Conservation (phyloP, 2,113 vertebrate species). For the Mormyrus lacerda region DNA sequence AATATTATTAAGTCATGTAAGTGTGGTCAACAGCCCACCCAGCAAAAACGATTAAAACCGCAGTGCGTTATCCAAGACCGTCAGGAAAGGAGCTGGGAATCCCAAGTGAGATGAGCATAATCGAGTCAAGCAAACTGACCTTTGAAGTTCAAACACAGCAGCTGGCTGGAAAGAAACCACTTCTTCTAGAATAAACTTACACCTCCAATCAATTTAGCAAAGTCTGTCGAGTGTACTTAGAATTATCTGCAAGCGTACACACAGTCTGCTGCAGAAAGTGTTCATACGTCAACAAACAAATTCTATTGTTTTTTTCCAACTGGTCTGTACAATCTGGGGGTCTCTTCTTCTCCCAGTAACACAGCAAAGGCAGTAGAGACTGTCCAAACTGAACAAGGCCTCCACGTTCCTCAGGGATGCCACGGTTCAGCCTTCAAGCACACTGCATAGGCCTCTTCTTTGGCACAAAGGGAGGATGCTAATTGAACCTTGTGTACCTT, state of each 20-base stretch:
- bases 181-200: neutral
- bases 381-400: neutral
- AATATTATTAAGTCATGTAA: neutral
- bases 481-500: neutral
- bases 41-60: neutral
- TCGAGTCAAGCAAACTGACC: neutral
- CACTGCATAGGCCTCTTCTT: neutral
- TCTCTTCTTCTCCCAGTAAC: neutral
- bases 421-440: neutral
- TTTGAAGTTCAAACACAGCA: neutral
- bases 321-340: neutral
- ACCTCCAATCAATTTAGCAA: neutral
- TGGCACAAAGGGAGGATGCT: neutral
- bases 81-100: neutral
- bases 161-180: neutral
- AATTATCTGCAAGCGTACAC: neutral
- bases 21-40: neutral
- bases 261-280: neutral
- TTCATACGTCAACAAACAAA: neutral
- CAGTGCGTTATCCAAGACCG: neutral
- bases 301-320: neutral
- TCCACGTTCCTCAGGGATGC: neutral
- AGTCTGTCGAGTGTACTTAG: neutral
- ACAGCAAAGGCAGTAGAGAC: neutral
- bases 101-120: neutral